These are phyloP conservation scores for Metallyticus violacea DNA, from an alignment of 2,888 invertebrate species.

Conservation along the genomic window DNA sequence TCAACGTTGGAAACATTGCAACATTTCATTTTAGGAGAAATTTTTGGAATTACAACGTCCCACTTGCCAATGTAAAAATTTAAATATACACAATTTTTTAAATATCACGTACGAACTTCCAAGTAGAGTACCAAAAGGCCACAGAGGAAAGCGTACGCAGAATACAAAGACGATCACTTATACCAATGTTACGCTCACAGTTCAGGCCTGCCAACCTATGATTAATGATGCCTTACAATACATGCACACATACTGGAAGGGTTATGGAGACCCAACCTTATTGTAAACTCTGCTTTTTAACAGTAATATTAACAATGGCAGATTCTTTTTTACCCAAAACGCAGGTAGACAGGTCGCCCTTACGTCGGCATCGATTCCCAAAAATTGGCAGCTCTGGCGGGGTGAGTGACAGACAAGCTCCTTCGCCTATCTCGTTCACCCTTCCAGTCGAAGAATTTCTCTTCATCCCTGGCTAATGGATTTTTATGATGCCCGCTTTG, in stretches of 20 bases:
- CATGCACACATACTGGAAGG: neutral
- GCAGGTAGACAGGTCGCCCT: neutral
- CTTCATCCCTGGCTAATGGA: neutral
- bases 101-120: too few relatives aligned
- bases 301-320: neutral
- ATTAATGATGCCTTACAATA: slow-evolving; percentile 14
- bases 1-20: too few relatives aligned
- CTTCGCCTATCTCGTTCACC: neutral
- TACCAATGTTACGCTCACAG: neutral
- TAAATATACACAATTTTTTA: too few relatives aligned
- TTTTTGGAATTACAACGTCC: too few relatives aligned
- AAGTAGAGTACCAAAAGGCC: too few relatives aligned
- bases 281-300: neutral
- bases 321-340: neutral
- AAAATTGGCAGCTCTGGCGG: neutral
- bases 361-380: too few relatives aligned
- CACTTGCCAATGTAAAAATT: too few relatives aligned
- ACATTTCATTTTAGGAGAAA: too few relatives aligned
- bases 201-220: neutral
- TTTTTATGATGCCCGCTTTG: neutral
- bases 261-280: neutral
- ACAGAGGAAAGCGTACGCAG: too few relatives aligned
- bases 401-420: too few relatives aligned
- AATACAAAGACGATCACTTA: too few relatives aligned
- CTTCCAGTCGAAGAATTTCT: neutral